Conservation (phyloP, 1,140 invertebrate species). For the Akabosia matsudoensis region DNA sequence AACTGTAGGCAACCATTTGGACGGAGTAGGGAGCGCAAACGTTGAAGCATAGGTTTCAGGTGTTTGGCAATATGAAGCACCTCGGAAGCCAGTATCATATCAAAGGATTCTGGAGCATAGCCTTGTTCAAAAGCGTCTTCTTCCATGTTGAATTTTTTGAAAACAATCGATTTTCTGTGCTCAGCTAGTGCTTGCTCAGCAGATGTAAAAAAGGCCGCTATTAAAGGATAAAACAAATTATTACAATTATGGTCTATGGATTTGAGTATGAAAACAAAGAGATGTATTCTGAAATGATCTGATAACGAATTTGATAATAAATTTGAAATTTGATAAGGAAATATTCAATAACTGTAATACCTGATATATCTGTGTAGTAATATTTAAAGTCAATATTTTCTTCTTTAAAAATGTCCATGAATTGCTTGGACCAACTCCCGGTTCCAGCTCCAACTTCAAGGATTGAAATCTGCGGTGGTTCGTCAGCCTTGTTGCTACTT, state of each 20-base stretch:
- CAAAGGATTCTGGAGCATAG: conserved; percentile 26
- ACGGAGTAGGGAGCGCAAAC: conserved; percentile 11
- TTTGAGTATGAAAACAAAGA: too few relatives aligned
- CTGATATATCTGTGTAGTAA: neutral
- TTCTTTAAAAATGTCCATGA: neutral
- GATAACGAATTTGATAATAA: too few relatives aligned
- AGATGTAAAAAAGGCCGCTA: conserved; percentile 15
- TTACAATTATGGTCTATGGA: too few relatives aligned
- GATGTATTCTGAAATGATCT: too few relatives aligned
- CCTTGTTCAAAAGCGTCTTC: conserved; percentile 34
- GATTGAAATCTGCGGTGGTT: neutral
- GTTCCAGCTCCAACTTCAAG: neutral
- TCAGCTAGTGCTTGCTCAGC: conserved; percentile 3
- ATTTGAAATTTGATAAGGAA: too few relatives aligned
- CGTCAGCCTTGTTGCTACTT: neutral
- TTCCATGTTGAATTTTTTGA: conserved; percentile 35
- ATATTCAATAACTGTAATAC: neutral
- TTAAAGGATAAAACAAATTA: conserved; percentile 12
- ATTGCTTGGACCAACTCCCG: neutral
- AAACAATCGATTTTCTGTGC: neutral
- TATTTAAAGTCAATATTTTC: neutral
- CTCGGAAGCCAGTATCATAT: conserved; percentile 26
- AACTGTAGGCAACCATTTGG: conserved; percentile 13
- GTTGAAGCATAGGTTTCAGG: neutral
- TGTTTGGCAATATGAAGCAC: conserved; percentile 33